Evolutionary conservation across 2,113 vertebrate species (phyloP), one percentile per base, ranked within the genome.

Genomic region (Prochilodus magdalenae): DNA sequence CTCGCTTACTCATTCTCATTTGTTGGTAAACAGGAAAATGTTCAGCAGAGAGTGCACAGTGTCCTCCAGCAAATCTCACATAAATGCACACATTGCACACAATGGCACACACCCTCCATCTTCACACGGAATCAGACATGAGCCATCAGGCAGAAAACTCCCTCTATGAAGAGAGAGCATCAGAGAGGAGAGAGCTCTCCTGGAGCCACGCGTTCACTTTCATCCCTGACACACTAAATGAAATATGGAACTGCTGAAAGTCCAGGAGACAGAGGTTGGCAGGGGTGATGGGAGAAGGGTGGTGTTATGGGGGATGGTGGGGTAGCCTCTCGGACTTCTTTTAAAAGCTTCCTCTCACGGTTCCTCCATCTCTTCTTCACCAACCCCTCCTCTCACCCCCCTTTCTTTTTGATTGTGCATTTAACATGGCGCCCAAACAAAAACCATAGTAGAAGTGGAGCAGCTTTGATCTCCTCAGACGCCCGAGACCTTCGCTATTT

Each of bases 171-270:
- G 36, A 36, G 40, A 74, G 78, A 49, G 84, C 44, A 75, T 85
- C 65, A 76, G 72, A 83, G 81, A 82, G 63, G 72, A 83, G 77
- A 77, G 71, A 81, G 73, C 78, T 76, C 81, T 75, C 62, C 73
- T 73, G 67, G 77, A 78, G 79, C 75, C 44, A 47, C 26, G 49
- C 12, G 67, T 75, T 30, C 75, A 49, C 75, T 84, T 86, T 87
- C 80, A 82, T 87, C 76, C 66, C 36, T 12, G n/a, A 80, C 83
- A 73, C 55, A 59, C 70, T 60, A 40, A 82, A 84, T 84, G 66
- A 87, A 87, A 84, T 73, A 79, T 76, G 49, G 59, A 86, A 79
- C 76, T 76, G 79, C 80, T 79, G 47, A 79, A 82, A 59, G 79
- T 74, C 51, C 62, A 47, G 24, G 60, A 74, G 72, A 73, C 63